Conservation (phyloP, 2,888 invertebrate species). For the Tetragnatha montana region DNA sequence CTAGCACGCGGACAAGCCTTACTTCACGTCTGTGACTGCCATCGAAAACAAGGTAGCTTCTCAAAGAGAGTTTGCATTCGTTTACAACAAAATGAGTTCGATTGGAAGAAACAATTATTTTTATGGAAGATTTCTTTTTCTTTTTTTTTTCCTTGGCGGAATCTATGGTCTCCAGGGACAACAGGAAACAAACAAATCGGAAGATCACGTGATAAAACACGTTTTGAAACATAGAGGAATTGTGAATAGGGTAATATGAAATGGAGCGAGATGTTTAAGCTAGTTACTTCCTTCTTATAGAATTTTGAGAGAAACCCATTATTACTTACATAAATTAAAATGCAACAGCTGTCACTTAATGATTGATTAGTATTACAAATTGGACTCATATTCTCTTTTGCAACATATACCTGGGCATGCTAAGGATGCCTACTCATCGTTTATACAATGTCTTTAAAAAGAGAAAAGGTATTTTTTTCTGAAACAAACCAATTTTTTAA, state of each 20-base stretch:
- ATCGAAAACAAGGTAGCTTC: not conserved
- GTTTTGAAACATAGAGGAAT: conserved; percentile 27
- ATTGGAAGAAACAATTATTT: conserved; percentile 54
- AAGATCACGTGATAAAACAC: conserved; percentile 42
- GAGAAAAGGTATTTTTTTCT: too few relatives aligned
- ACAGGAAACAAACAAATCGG: conserved; percentile 64
- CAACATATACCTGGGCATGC: too few relatives aligned
- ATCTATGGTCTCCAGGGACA: conserved; percentile 59
- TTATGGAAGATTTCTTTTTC: conserved; percentile 7
- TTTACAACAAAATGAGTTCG: conserved; percentile 47
- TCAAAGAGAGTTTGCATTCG: conserved; percentile 24
- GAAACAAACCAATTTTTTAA: too few relatives aligned
- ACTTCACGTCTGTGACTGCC: not conserved
- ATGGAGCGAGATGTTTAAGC: not conserved
- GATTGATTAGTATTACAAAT: not conserved
- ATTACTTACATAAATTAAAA: conserved; percentile 40
- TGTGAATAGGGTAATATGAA: conserved; percentile 25
- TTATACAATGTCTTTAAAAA: too few relatives aligned
- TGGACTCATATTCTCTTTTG: too few relatives aligned
- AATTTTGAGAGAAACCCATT: not conserved
- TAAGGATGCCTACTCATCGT: too few relatives aligned
- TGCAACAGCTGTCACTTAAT: not conserved
- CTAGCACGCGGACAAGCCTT: not conserved
- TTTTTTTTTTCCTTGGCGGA: conserved; percentile 16
- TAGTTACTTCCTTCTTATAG: not conserved